Percentiles rank a stretch among this genome's conserved stretches.
Evolutionary conservation across 2,113 vertebrate genomes (phyloP).

Genomic region (Eurypyga helias): DNA sequence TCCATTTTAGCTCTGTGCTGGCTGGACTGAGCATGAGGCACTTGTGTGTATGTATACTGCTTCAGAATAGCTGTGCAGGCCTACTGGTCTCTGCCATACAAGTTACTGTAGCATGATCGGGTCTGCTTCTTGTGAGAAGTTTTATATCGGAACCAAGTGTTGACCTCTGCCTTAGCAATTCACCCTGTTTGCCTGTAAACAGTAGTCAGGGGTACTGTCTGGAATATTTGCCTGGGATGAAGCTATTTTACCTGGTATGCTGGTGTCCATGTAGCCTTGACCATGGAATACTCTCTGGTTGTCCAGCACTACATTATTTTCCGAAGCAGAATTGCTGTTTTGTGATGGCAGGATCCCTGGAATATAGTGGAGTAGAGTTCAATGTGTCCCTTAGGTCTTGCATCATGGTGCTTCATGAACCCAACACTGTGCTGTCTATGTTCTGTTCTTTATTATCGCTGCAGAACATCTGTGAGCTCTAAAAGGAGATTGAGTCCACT

Average conservation of each 20-base stretch:
- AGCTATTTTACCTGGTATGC: neutral
- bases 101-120: neutral
- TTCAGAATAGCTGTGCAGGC: neutral
- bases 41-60: neutral
- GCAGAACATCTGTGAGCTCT: neutral
- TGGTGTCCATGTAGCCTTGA: neutral
- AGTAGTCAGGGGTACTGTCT: neutral
- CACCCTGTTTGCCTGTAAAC: conserved; percentile 11
- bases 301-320: neutral
- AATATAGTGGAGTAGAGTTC: neutral
- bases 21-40: neutral
- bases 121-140: neutral
- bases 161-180: conserved; percentile 9
- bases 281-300: neutral
- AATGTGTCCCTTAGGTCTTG: neutral
- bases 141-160: neutral
- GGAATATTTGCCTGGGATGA: neutral
- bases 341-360: neutral
- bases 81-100: neutral
- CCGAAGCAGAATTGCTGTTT: neutral
- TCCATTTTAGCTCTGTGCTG: neutral
- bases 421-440: neutral
- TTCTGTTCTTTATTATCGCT: neutral
- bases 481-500: neutral
- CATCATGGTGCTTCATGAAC: neutral